These are phyloP conservation scores for Hoplostethus atlanticus DNA, from an alignment of 2,797 vertebrate species.

Conservation along the genomic window DNA sequence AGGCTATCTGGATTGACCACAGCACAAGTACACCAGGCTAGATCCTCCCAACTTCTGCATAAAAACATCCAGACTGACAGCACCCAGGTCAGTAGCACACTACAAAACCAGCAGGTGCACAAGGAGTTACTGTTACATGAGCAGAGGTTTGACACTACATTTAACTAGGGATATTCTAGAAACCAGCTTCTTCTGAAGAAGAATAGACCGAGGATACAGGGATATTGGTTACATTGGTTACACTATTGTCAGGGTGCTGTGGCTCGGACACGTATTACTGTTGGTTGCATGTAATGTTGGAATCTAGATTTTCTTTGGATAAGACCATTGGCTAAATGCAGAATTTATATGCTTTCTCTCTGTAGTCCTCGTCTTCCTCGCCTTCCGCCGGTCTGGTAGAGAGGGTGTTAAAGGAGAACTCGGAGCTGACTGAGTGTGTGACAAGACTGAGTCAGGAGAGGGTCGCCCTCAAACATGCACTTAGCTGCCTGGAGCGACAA, in stretches of 20 bases:
- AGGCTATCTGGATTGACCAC: slow-evolving; percentile 54
- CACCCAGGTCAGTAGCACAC: slow-evolving; percentile 23
- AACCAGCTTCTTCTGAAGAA: background rate
- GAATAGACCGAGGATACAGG: background rate
- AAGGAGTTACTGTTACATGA: background rate
- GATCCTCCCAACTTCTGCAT: slow-evolving; percentile 25
- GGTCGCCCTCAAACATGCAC: slow-evolving; percentile 77
- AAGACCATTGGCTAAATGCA: background rate
- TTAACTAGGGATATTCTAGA: no score
- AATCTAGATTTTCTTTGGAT: background rate
- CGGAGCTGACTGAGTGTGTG: slow-evolving; percentile 78
- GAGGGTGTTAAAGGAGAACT: slow-evolving; percentile 84
- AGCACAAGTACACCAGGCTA: slow-evolving; percentile 31
- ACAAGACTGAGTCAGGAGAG: slow-evolving; percentile 81
- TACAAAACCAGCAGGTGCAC: slow-evolving; percentile 64
- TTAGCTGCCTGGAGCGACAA: slow-evolving; percentile 80
- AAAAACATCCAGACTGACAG: slow-evolving; percentile 26
- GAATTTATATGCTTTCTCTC: slow-evolving; percentile 1
- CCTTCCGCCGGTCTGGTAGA: slow-evolving; percentile 76
- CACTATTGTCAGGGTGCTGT: background rate
- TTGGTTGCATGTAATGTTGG: background rate
- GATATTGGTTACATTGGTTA: background rate
- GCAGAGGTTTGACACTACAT: no score
- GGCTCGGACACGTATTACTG: background rate
- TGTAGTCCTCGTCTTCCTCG: slow-evolving; percentile 48